phyloP scores from a whole-genome alignment of 2,888 invertebrate species.

The Cremastobaeus sp. region DNA sequence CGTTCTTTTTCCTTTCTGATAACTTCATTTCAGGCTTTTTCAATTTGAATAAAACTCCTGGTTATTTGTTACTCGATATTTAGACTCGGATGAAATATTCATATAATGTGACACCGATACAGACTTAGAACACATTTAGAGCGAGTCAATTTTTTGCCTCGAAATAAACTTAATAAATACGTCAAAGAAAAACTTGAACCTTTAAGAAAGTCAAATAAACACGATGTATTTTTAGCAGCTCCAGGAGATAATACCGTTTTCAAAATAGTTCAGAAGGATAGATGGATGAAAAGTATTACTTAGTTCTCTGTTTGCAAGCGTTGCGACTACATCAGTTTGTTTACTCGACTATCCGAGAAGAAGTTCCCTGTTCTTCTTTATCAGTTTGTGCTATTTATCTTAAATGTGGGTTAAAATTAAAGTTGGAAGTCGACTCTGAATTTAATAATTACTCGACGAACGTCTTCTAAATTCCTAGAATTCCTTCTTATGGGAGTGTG shows the following conservation, averaged over 20 bases:
- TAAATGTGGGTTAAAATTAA: too few relatives aligned
- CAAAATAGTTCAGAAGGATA: conserved; percentile 23
- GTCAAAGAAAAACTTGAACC: background rate
- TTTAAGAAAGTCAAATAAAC: conserved; percentile 2
- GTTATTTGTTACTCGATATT: too few relatives aligned
- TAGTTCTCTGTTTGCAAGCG: conserved; percentile 8
- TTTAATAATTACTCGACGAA: too few relatives aligned
- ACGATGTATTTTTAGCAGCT: conserved; percentile 14
- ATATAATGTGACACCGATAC: too few relatives aligned
- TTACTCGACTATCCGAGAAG: conserved; percentile 5
- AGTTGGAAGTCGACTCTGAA: too few relatives aligned
- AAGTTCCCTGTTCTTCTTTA: background rate
- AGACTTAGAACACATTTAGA: too few relatives aligned
- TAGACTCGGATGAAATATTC: too few relatives aligned
- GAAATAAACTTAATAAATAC: conserved; percentile 3
- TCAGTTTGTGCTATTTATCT: background rate
- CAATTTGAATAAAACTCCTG: too few relatives aligned
- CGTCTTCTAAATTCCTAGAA: too few relatives aligned
- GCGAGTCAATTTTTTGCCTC: too few relatives aligned
- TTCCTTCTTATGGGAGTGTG: too few relatives aligned
- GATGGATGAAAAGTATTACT: conserved; percentile 16
- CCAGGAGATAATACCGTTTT: conserved; percentile 10
- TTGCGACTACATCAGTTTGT: conserved; percentile 10
- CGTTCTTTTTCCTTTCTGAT: background rate
- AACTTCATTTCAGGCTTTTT: background rate